Evolutionary conservation across 1,140 invertebrate genomes (phyloP).

Genomic region (Steinernema feltiae): DNA sequence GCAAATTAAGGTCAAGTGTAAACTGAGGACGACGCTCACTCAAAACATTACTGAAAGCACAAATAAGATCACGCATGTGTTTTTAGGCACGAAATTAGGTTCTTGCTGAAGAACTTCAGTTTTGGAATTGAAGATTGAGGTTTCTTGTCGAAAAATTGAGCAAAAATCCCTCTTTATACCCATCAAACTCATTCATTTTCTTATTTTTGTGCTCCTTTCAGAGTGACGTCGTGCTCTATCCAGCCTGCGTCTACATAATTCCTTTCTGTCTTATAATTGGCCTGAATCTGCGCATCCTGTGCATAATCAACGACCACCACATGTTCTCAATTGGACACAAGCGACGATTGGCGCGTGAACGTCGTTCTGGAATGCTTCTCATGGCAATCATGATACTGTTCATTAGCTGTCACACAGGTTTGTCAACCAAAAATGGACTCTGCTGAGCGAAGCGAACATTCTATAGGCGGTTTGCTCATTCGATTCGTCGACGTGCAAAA

Average conservation of each 20-base stretch:
- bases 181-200: background rate
- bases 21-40: no score
- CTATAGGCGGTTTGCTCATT: constrained; percentile 52
- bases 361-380: constrained; percentile 47
- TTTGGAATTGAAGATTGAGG: no score
- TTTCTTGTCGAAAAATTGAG: background rate
- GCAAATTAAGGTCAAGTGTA: no score
- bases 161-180: background rate
- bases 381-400: constrained; percentile 54
- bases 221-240: constrained; percentile 48
- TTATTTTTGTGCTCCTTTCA: no score
- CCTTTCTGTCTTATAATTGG: constrained; percentile 50
- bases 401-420: constrained; percentile 53
- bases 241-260: constrained; percentile 47
- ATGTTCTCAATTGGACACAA: constrained; percentile 44
- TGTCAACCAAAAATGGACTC: background rate
- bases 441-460: background rate
- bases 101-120: no score
- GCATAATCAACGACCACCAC: constrained; percentile 35
- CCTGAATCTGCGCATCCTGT: constrained; percentile 49
- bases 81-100: no score
- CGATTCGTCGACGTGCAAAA: constrained; percentile 45
- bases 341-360: constrained; percentile 45
- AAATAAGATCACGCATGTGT: no score
- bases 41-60: no score